A percentile compares a stretch with the other conserved stretches of the same genome.
phyloP scores from a whole-genome alignment of 2,113 vertebrate species.

The Coryphaenoides rupestris region DNA sequence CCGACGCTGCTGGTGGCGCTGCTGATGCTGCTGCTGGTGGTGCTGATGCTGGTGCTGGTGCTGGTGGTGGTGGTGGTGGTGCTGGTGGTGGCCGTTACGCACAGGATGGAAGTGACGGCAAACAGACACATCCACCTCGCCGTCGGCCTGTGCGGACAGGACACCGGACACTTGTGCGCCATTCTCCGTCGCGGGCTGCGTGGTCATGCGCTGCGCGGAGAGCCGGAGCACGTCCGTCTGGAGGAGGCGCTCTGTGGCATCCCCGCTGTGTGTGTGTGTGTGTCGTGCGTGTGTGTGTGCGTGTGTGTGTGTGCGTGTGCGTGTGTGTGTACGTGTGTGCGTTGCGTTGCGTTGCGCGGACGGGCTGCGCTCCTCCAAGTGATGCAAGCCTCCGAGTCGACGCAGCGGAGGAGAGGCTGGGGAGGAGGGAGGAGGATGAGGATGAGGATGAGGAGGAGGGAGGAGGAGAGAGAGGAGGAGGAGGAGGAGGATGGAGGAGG shows the following conservation, averaged over 20 bases:
- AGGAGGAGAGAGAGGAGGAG: no score
- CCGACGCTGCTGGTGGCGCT: no score
- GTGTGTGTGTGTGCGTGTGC: slow-evolving; percentile 47
- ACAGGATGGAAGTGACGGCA: slow-evolving; percentile 56
- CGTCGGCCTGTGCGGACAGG: slow-evolving; percentile 37
- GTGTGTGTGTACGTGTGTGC: slow-evolving; percentile 48
- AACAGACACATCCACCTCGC: slow-evolving; percentile 61
- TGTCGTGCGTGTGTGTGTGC: slow-evolving; percentile 48
- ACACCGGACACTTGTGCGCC: slow-evolving; percentile 56
- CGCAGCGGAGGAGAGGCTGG: slow-evolving; percentile 70
- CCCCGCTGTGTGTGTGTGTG: slow-evolving; percentile 49
- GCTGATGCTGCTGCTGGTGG: slow-evolving; percentile 36
- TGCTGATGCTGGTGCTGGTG: no score
- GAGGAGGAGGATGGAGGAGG: no score
- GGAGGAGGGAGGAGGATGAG: no score
- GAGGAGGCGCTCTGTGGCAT: slow-evolving; percentile 37
- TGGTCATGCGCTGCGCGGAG: slow-evolving; percentile 36
- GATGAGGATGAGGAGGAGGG: no score
- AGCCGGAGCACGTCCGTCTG: slow-evolving; percentile 29
- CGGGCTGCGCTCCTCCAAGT: slow-evolving; percentile 61
- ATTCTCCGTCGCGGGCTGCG: slow-evolving; percentile 51
- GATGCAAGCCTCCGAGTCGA: slow-evolving; percentile 69
- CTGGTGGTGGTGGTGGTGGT: no score
- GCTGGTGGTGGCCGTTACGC: slow-evolving; percentile 47
- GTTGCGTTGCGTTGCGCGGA: slow-evolving; percentile 49